Evolutionary conservation across 2,113 vertebrate genomes (phyloP).

Genomic region (mouse (Mus musculus)): DNA sequence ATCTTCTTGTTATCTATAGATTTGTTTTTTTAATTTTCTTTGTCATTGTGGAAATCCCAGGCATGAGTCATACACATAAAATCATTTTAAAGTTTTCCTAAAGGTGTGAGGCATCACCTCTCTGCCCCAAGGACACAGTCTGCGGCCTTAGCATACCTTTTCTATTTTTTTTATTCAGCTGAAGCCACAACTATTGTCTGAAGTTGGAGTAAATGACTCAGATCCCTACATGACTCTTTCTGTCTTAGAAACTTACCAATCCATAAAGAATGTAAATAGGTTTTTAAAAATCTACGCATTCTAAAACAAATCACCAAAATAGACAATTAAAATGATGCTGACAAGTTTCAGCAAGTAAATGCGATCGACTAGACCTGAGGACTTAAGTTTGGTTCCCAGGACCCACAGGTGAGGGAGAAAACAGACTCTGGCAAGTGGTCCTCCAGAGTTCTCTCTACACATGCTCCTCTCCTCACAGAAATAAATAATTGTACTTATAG

Average conservation of each 20-base stretch:
- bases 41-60: conserved; percentile 79
- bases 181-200: conserved; percentile 74
- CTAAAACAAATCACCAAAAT: conserved; percentile 21
- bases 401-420: background rate
- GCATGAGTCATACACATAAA: conserved; percentile 81
- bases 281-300: conserved; percentile 40
- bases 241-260: conserved; percentile 70
- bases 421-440: background rate
- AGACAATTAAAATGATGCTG: background rate
- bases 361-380: background rate
- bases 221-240: conserved; percentile 57
- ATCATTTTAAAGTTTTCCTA: conserved; percentile 68
- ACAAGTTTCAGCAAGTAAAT: background rate
- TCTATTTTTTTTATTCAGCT: conserved; percentile 72
- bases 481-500: background rate
- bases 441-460: background rate
- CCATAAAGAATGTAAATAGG: conserved; percentile 56
- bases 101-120: conserved; percentile 56
- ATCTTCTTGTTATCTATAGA: background rate
- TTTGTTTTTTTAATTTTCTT: background rate
- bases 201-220: conserved; percentile 82
- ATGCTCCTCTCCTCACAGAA: background rate
- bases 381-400: background rate
- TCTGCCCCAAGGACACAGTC: conserved; percentile 57
- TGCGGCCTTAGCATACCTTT: conserved; percentile 50